Base-by-base conservation (phyloP, 2,888 invertebrate genomes). In the Parnassius orleans region DNA sequence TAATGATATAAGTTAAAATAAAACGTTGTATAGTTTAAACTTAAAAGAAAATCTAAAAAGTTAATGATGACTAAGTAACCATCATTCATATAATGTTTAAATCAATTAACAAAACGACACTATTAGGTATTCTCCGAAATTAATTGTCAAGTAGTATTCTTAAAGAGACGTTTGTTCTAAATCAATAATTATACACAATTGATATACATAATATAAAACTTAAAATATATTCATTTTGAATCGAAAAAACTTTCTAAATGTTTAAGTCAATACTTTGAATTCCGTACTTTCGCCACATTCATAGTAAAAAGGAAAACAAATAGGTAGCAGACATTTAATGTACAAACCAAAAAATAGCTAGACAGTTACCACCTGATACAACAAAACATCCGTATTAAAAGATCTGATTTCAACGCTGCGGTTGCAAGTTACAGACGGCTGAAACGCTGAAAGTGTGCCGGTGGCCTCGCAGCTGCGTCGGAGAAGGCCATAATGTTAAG, bases 401-500 rank as follows among this genome's bases (percentile, higher is more conserved):
- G 51, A 43, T 60, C 33, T 50, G 24, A 60, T 60, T 55, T 24
- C 55, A 55, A 14, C 41, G 14, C 15, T 9, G 47, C n/a, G 11
- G 55, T n/a, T 7, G 55, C 14, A 44, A 3, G 33, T 7, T 19
- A 19, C 50, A 19, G 44, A 33, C 33, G 55, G 12, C 60, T 60
- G 60, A 55, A 55, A 50, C 43, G 43, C 50, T 60, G 60, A 60
- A 60, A 60, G 60, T 57, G 54, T 54, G 53, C 44, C 60, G 50
- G 50, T 11, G 54, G 42, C 60, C 60, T 55, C 60, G 55, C 41
- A 11, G 50, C 9, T 33, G 9, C 14, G 47, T 9, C 2, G n/a
- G 3, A 11, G 53, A 14, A 53, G 42, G 53, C 14, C 43, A 11
- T 5, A 14, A 53, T 10, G 11, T 15, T 53, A 42, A 33, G 12